Conservation (phyloP, 2,888 invertebrate species). For the Lasioglossum pauxillum region DNA sequence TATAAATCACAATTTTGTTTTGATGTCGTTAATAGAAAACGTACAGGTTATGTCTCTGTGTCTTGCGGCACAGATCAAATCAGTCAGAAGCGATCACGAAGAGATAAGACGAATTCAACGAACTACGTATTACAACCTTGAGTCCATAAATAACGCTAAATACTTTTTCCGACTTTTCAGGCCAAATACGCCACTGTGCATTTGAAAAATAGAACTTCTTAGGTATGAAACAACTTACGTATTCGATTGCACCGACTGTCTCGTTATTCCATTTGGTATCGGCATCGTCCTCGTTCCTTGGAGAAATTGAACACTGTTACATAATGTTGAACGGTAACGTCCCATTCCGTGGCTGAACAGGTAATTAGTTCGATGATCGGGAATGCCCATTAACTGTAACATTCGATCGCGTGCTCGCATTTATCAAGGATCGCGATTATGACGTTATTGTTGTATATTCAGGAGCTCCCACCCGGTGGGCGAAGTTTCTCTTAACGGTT, state of each 20-base stretch:
- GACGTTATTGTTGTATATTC: constrained; percentile 31
- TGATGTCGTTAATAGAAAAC: too few relatives aligned
- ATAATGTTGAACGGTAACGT: not conserved
- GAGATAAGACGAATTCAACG: too few relatives aligned
- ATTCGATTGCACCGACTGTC: not conserved
- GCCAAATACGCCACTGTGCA: too few relatives aligned
- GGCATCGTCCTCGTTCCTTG: not conserved
- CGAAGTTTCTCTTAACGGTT: constrained; percentile 73
- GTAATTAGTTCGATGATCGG: constrained; percentile 1
- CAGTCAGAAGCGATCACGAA: too few relatives aligned
- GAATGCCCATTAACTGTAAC: not conserved
- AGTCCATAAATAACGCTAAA: too few relatives aligned
- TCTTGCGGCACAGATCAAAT: too few relatives aligned
- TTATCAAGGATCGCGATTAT: constrained; percentile 37
- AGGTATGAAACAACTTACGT: too few relatives aligned
- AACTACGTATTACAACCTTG: too few relatives aligned
- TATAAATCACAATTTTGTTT: too few relatives aligned
- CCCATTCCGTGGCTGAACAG: not conserved
- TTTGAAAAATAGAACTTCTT: too few relatives aligned
- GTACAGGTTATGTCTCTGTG: too few relatives aligned
- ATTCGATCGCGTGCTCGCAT: not conserved
- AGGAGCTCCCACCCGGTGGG: constrained; percentile 51
- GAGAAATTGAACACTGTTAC: not conserved
- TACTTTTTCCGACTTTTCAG: too few relatives aligned
- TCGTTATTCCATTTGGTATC: not conserved